Percentiles rank a stretch among this genome's conserved stretches.
Evolutionary conservation across 2,113 vertebrate species (phyloP).

Genomic region (Microcebus griseorufus): DNA sequence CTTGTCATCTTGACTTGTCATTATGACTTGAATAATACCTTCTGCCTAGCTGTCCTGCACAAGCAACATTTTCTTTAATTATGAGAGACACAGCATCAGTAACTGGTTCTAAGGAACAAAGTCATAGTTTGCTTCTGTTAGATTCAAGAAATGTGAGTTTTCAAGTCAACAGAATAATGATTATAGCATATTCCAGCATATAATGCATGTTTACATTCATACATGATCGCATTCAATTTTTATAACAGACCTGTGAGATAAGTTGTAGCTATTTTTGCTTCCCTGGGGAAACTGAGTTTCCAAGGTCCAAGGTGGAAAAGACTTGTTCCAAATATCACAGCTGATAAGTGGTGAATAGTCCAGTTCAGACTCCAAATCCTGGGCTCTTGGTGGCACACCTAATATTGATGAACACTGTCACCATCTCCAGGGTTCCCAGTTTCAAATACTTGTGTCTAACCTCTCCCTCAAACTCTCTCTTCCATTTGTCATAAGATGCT

Average conservation of each 20-base stretch:
- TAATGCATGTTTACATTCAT: background rate
- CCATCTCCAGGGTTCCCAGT: background rate
- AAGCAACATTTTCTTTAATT: slow-evolving; percentile 42
- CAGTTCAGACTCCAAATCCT: background rate
- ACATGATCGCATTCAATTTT: background rate
- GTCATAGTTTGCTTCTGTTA: background rate
- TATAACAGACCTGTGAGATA: background rate
- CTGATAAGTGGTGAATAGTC: background rate
- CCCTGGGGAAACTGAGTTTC: background rate
- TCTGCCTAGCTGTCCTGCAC: slow-evolving; percentile 26
- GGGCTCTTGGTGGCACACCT: background rate
- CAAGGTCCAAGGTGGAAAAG: background rate
- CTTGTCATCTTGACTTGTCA: slow-evolving; percentile 41
- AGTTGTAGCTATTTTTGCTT: slow-evolving; percentile 32
- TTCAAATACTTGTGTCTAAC: background rate
- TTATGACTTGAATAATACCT: slow-evolving; percentile 53
- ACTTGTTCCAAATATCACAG: background rate
- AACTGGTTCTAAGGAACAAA: slow-evolving; percentile 2
- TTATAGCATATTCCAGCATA: background rate
- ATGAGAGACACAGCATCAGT: background rate
- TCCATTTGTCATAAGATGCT: background rate
- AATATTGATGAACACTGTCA: background rate
- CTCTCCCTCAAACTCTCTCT: background rate
- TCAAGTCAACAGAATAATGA: slow-evolving; percentile 18
- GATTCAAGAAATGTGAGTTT: slow-evolving; percentile 42